Percentiles rank a stretch among this genome's conserved stretches.
Evolutionary conservation across 1,140 invertebrate genomes (phyloP).

Genomic region (Hypothenemus hampei): DNA sequence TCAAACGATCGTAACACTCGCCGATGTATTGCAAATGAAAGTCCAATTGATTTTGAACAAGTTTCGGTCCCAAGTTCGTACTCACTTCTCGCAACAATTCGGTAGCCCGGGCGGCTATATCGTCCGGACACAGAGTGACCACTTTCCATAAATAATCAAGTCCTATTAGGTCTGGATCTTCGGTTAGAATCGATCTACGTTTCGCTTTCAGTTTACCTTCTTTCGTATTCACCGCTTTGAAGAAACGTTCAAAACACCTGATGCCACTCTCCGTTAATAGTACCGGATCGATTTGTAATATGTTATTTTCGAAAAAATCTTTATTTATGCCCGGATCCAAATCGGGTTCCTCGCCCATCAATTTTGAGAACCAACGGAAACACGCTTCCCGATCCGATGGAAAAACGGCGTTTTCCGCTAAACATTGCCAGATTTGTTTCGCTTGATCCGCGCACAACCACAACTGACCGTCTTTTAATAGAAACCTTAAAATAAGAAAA

Average conservation of each 20-base stretch:
- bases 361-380: constrained; percentile 98
- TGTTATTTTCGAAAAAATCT: constrained; percentile 95
- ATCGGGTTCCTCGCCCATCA: constrained; percentile 97
- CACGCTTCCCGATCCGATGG: constrained; percentile 90
- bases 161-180: constrained; percentile 88
- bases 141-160: constrained; percentile 93
- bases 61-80: constrained; percentile 83
- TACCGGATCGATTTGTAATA: constrained; percentile 86
- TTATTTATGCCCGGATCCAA: constrained; percentile 94
- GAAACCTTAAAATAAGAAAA: constrained; percentile 55
- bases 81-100: constrained; percentile 89
- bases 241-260: constrained; percentile 91
- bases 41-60: constrained; percentile 68
- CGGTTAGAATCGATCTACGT: constrained; percentile 71
- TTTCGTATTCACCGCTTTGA: constrained; percentile 94
- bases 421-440: constrained; percentile 94
- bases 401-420: constrained; percentile 91
- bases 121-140: constrained; percentile 82
- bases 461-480: constrained; percentile 88
- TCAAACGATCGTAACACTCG: constrained; percentile 83
- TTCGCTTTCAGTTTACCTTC: constrained; percentile 89
- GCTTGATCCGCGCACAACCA: constrained; percentile 96
- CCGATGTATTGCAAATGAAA: constrained; percentile 90
- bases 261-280: constrained; percentile 94
- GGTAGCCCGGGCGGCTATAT: constrained; percentile 87